A percentile compares a stretch with the other conserved stretches of the same genome.
These are phyloP conservation scores for Myanophis thanlyinensis DNA, from an alignment of 2,113 vertebrate species.

Conservation along the genomic window DNA sequence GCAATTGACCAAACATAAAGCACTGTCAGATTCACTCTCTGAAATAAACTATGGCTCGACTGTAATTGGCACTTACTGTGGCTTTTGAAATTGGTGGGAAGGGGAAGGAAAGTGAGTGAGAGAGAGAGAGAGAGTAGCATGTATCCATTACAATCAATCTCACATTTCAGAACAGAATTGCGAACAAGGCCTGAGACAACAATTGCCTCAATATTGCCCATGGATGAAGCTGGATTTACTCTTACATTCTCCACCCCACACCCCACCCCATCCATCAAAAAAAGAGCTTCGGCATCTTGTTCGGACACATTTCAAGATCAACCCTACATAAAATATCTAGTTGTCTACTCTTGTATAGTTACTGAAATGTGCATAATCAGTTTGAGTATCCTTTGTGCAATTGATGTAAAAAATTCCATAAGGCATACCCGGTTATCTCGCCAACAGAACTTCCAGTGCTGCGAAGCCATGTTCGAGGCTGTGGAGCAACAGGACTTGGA, in stretches of 20 bases:
- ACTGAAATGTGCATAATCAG: background rate
- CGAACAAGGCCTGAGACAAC: background rate
- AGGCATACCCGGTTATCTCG: background rate
- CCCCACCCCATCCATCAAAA: background rate
- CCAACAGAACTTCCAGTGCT: conserved; percentile 85
- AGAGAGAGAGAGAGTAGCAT: background rate
- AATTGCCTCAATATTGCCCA: background rate
- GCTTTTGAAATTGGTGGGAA: background rate
- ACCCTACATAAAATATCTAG: background rate
- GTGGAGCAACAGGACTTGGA: conserved; percentile 96
- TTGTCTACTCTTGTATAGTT: background rate
- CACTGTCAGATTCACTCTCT: background rate
- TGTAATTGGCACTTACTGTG: background rate
- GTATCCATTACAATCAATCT: background rate
- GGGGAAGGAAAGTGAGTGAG: background rate
- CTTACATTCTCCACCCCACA: background rate
- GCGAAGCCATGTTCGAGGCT: conserved; percentile 89
- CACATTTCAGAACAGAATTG: background rate
- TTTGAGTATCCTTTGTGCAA: too few relatives aligned
- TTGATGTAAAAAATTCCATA: background rate
- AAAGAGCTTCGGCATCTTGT: background rate
- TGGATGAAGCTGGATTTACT: background rate
- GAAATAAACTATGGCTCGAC: background rate
- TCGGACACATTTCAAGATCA: background rate
- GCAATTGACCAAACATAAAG: background rate